Percentiles rank a stretch among this genome's conserved stretches.
phyloP scores from a whole-genome alignment of 2,113 vertebrate genomes.

The Gallinago undulata region DNA sequence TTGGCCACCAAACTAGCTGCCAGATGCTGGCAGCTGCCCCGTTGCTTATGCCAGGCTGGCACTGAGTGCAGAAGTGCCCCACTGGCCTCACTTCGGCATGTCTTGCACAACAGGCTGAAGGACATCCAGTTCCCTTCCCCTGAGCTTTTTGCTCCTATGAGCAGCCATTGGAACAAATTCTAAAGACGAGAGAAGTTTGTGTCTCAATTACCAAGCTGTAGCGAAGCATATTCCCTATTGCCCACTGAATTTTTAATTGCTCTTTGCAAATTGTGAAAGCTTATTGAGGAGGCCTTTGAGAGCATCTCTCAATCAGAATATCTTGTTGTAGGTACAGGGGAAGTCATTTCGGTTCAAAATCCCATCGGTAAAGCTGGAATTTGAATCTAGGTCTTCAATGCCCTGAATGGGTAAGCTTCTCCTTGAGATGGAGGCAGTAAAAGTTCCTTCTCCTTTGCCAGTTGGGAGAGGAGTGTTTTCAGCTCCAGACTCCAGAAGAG shows the following conservation, averaged over 20 bases:
- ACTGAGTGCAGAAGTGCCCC: background rate
- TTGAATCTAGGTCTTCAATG: background rate
- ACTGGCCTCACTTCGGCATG: rapidly evolving
- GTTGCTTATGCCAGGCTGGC: background rate
- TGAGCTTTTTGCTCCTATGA: background rate
- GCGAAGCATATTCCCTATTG: background rate
- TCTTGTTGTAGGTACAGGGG: rapidly evolving
- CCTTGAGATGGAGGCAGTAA: background rate
- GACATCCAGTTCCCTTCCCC: background rate
- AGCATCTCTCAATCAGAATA: background rate
- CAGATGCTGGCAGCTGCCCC: background rate
- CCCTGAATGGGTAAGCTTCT: background rate
- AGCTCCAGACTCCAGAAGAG: background rate
- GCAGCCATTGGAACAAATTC: background rate
- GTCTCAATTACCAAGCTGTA: background rate
- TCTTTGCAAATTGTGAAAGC: background rate
- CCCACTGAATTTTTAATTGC: background rate
- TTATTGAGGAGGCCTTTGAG: background rate
- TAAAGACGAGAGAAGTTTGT: background rate
- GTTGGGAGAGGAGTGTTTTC: background rate
- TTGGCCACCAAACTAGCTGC: background rate
- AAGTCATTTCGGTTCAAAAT: background rate
- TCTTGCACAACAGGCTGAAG: background rate
- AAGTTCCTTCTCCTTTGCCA: background rate
- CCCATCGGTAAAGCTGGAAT: background rate